Conservation (phyloP, 2,797 vertebrate species). For the Cygnus olor region DNA sequence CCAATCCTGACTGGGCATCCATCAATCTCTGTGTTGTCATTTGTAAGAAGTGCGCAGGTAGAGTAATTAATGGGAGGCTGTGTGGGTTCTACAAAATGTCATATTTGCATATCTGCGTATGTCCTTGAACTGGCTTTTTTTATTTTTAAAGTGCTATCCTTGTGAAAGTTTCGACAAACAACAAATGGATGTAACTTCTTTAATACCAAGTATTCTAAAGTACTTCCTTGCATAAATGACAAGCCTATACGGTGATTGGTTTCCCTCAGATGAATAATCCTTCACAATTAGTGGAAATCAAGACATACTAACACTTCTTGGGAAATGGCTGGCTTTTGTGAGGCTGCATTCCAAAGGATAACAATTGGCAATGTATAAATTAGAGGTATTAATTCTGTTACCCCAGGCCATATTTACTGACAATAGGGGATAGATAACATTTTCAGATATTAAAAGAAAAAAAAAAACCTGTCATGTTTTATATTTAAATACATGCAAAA, state of each 20-base stretch:
- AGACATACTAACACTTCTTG: neutral
- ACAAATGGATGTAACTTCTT: neutral
- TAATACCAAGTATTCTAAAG: neutral
- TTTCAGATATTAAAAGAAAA: neutral
- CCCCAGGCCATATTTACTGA: neutral
- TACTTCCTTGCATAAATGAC: neutral
- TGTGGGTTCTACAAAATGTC: neutral
- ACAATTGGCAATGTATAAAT: neutral
- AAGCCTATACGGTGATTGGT: neutral
- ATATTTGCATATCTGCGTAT: slow-evolving; percentile 18
- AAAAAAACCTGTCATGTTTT: neutral
- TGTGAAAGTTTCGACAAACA: slow-evolving; percentile 14
- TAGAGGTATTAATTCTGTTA: neutral
- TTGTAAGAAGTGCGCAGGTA: slow-evolving; percentile 97
- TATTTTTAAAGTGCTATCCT: neutral
- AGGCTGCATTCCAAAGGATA: neutral
- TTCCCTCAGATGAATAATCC: neutral
- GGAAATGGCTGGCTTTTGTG: neutral
- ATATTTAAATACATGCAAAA: neutral
- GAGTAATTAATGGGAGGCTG: slow-evolving; percentile 65
- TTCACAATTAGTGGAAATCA: neutral
- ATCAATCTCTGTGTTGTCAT: slow-evolving; percentile 97
- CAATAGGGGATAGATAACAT: neutral
- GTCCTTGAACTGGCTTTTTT: neutral
- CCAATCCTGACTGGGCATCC: slow-evolving; percentile 93